Base-by-base conservation (phyloP, 2,797 vertebrate species). In the Tangara arthus region DNA sequence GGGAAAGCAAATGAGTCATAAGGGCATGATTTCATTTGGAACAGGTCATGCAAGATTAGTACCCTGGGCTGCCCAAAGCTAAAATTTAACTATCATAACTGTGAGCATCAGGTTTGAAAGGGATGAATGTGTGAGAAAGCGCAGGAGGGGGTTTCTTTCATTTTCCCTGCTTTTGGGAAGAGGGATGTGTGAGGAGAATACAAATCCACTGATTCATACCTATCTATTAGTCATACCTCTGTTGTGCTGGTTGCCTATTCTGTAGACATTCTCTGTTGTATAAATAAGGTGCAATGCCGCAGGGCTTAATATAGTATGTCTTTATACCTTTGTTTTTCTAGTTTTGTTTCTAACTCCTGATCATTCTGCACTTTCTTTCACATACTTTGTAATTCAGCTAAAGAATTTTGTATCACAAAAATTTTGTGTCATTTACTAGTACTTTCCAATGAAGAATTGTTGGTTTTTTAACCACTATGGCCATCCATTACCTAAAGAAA, bases 241-340 rank as follows among this genome's bases (percentile, higher is more conserved):
- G 89, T 93, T 96, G 92, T 82, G 85, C 90, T 94, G 32, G 80
- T 94, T 96, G 81, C 82, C 94, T 89, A 96, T 97, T 97, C 95
- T 75, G 72, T 41, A 94, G 92, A 83, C 90, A 83, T 86, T 53
- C 93, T 82, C 80, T 86, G 71, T 87, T 91, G 82, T 94, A 95
- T 96, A 96, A 96, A 97, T 95, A 96, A 95, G 94, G 91, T 87
- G 44, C 71, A 77, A 28, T 90, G 95, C 94, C 56, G 87, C 80
- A 79, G 88, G 95, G 90, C 72, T 94, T 96, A 94, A 96, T 94
- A 97, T 71, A 83, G 50, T 76, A 79, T 63, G 87, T 66, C 89
- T 96, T 94, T 73, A 94, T 86, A 90, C 82, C 60, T 94, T 88
- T 90, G 87, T 93, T 94, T 90, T 92, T 78, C 68, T 79, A 80